Base-by-base conservation (phyloP, 2,888 invertebrate genomes). In the Andrena chrysosceles region DNA sequence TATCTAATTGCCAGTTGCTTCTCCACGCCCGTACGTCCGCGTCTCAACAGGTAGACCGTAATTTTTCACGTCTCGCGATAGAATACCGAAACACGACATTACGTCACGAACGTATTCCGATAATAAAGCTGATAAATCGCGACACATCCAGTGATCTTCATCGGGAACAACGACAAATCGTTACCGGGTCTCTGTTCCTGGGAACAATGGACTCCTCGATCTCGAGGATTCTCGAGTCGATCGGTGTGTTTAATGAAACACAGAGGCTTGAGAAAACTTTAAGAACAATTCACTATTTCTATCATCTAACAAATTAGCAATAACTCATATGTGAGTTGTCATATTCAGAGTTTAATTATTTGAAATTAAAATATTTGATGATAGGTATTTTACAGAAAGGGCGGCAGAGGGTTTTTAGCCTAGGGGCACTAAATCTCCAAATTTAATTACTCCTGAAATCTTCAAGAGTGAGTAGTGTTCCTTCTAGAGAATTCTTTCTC, bases 61-160 rank as follows among this genome's bases (percentile, higher is more conserved):
- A 70, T 72, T 67, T 48, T 66, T 77, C 63, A 66, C 29, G 64
- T 33, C 52, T 42, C 20, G 54, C 63, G 10, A 31, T 23, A 42
- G 23, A 64, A 72, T 49, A 64, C 73, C 8, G 42, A 48, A 59
- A 73, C 48, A 35, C 26, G 62, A 78, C 10, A 49, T 80, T 71
- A 31, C 81, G 48, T 69, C 70, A 70, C 48, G 5, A 31, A 23
- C 13, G 31, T 26, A 13, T 70, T 64, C 70, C 29, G 48, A 48
- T 42, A 3, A 4, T 29, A 20, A 52, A 33, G 31, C 48, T 62
- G 66, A 67, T 29, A 33, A 62, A 81, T 72, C 13, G 71, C 42
- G 59, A 48, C 29, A 49, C 31, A 31, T 13, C n/a, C 20, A 56
- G 26, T 29, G 49, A 59, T 56, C 31, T 48, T 62, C 54, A 26